Conservation (phyloP, 2,888 invertebrate species). For the Trachelus iudaicus region DNA sequence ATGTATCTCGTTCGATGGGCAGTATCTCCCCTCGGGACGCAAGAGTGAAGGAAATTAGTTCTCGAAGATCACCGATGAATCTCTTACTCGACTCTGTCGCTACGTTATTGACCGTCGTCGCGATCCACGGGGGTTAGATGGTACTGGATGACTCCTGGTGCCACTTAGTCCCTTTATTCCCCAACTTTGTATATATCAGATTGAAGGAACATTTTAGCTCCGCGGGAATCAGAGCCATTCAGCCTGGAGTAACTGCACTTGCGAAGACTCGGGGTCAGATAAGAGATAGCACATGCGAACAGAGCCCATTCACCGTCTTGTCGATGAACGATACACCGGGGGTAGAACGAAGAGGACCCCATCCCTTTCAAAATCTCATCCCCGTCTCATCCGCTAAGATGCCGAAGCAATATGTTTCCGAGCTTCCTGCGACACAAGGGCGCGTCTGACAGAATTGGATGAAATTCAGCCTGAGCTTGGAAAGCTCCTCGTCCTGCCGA, state of each 20-base stretch:
- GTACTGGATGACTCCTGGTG: neutral
- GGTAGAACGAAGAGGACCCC: constrained; percentile 18
- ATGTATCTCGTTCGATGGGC: neutral
- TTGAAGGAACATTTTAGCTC: constrained; percentile 19
- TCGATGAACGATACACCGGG: constrained; percentile 28
- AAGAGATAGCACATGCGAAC: neutral
- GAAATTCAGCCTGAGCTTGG: neutral
- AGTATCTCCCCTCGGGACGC: neutral
- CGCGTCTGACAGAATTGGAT: constrained; percentile 13
- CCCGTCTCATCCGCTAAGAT: neutral
- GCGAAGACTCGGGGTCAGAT: neutral
- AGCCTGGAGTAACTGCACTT: neutral
- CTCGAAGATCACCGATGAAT: constrained; percentile 1
- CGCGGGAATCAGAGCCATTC: neutral
- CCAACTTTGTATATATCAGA: constrained; percentile 49
- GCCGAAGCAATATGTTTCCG: constrained; percentile 7
- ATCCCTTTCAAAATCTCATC: constrained; percentile 8
- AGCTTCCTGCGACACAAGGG: constrained; percentile 15
- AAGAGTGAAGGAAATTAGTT: neutral
- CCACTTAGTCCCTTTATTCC: constrained; percentile 18
- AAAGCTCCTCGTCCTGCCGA: neutral
- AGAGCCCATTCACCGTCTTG: constrained; percentile 19
- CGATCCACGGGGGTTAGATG: neutral
- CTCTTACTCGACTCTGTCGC: neutral
- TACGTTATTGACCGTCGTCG: neutral